Evolutionary conservation across 1,140 invertebrate genomes (phyloP).

Genomic region (Neodiprion fabricii): DNA sequence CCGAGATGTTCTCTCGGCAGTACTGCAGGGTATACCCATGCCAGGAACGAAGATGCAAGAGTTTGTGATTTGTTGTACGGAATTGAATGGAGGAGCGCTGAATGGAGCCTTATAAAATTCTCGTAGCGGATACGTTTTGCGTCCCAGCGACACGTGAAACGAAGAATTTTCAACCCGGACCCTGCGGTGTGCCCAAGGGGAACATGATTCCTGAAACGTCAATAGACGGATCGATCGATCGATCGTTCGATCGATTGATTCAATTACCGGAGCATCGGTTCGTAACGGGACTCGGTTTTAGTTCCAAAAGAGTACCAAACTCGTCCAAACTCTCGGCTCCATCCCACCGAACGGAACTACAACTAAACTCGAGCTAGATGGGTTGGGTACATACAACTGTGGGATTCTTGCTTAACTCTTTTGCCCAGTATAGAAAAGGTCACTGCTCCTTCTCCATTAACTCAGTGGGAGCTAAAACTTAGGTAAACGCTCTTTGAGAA

Average conservation of each 20-base stretch:
- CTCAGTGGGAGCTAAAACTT: conserved; percentile 4
- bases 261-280: conserved; percentile 1
- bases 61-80: too few relatives aligned
- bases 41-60: too few relatives aligned
- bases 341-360: too few relatives aligned
- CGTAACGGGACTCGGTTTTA: neutral
- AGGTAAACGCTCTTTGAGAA: neutral
- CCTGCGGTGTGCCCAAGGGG: neutral
- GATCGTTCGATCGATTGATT: neutral
- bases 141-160: neutral
- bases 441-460: neutral
- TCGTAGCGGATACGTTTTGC: neutral
- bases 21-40: too few relatives aligned
- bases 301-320: neutral
- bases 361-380: neutral
- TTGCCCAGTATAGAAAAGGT: neutral
- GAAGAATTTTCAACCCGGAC: neutral
- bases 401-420: neutral
- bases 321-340: neutral
- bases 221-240: conserved; percentile 1
- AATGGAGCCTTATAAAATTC: too few relatives aligned
- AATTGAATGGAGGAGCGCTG: too few relatives aligned
- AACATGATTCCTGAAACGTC: neutral
- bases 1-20: too few relatives aligned
- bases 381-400: neutral